Conservation (phyloP, 2,888 invertebrate genomes). For the Tanytarsus gracilentus region DNA sequence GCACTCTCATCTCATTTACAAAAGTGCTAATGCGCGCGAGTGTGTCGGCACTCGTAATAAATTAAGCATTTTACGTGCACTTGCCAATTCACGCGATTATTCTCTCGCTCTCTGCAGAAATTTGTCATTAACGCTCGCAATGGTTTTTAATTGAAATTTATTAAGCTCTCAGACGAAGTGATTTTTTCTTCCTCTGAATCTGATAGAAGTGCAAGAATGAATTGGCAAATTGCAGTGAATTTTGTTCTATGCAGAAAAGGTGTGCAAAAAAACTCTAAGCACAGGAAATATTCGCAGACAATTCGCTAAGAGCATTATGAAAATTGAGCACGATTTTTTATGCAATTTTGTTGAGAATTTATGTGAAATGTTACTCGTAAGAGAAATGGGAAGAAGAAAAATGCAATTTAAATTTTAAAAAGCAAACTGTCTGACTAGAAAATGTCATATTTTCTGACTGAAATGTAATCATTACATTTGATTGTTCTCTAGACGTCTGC, state of each 20-base stretch:
- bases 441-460: background rate
- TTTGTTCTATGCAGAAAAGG: background rate
- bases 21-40: too few relatives aligned
- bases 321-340: conserved; percentile 8
- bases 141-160: conserved; percentile 25
- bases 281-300: background rate
- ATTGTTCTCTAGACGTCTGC: background rate
- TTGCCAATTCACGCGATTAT: conserved; percentile 1
- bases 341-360: background rate
- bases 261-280: background rate
- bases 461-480: conserved; percentile 4
- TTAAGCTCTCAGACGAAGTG: background rate
- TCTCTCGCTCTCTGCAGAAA: conserved; percentile 3
- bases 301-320: background rate
- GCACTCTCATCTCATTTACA: too few relatives aligned
- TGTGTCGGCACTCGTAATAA: too few relatives aligned
- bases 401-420: background rate
- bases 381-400: background rate
- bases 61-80: conserved; percentile 1
- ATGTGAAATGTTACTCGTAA: background rate
- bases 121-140: conserved; percentile 23
- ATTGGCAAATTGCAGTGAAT: background rate
- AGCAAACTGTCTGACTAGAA: background rate
- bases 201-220: too few relatives aligned
- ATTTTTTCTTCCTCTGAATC: background rate